Base-by-base conservation (phyloP, 1,140 invertebrate genomes). In the Macrocentrus cingulum region DNA sequence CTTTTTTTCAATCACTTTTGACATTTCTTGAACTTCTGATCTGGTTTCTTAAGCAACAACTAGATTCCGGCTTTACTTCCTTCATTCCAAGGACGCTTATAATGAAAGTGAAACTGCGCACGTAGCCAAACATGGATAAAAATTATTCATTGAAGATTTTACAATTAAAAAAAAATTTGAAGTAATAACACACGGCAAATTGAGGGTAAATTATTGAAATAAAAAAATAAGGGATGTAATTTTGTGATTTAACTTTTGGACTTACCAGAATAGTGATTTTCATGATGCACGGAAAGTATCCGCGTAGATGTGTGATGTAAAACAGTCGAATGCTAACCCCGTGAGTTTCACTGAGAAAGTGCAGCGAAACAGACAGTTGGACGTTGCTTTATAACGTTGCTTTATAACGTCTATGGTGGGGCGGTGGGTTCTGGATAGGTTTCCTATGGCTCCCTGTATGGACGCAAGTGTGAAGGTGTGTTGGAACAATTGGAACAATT, bases 281-380 rank as follows among this genome's bases (percentile, higher is more conserved):
- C 45, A 59, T 45, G 20, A 25, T 55, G 37, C 37, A 32, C 51
- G 36, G 39, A 48, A 36, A 11, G 19, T 15, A 46, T 23, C 44
- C 22, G 19, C 41, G 1, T 22, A 9, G 18, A 11, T 7, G 18
- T 7, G 13, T 18, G 41, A 18, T 19, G 15, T 48, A 52, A 41
- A 64, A 64, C 66, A 71, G 74, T 41, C 46, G 39, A 42, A 29
- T 20, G 32, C 69, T 67, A 72, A 67, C 71, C 68, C 66, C 53
- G 63, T 69, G 73, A 76, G 74, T 79, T 77, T 79, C 76, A 79
- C 76, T 75, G 69, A 74, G 75, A 72, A 75, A 79, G 75, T 80
- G 78, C 69, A 80, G 70, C 64, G 58, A 71, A 77, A 68, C 76
- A 74, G 71, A 73, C 70, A 60, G 59, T 32, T 54, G 59, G 60